phyloP scores from a whole-genome alignment of 2,888 invertebrate species.

The Stenichneumon culpator region DNA sequence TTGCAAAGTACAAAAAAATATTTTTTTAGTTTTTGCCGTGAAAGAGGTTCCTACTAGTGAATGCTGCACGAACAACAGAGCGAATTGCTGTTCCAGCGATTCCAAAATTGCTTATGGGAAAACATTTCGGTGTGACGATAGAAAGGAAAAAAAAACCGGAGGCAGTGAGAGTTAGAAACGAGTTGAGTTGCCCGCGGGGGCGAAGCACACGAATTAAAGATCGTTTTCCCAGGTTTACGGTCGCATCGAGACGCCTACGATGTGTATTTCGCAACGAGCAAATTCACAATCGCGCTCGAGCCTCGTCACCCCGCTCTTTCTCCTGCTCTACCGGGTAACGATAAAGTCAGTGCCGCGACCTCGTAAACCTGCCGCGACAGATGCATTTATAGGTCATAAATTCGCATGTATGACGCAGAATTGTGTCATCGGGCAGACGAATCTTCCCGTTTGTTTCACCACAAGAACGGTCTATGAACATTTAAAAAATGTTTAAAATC shows the following conservation, averaged over 20 bases:
- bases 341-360: slow-evolving; percentile 37
- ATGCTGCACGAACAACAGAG: background rate
- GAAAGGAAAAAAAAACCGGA: slow-evolving; percentile 7
- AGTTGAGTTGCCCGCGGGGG: slow-evolving; percentile 33
- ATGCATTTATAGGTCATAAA: slow-evolving; percentile 50
- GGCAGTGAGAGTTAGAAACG: slow-evolving; percentile 8
- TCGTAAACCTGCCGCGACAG: slow-evolving; percentile 38
- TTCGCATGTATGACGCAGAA: slow-evolving; percentile 26
- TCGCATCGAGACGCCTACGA: slow-evolving; percentile 44
- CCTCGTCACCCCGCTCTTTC: slow-evolving; percentile 4
- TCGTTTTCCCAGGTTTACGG: slow-evolving; percentile 50
- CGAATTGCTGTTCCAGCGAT: slow-evolving; percentile 14
- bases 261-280: slow-evolving; percentile 29
- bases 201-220: slow-evolving; percentile 52
- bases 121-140: slow-evolving; percentile 31
- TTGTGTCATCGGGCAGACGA: background rate
- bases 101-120: slow-evolving; percentile 31
- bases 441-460: background rate
- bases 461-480: background rate
- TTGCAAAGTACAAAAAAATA: background rate
- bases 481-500: background rate
- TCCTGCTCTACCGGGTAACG: slow-evolving; percentile 43
- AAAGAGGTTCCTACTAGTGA: background rate
- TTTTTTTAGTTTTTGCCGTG: no score
- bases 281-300: slow-evolving; percentile 14